phyloP scores from a whole-genome alignment of 2,797 vertebrate species.

The Salarias fasciatus region DNA sequence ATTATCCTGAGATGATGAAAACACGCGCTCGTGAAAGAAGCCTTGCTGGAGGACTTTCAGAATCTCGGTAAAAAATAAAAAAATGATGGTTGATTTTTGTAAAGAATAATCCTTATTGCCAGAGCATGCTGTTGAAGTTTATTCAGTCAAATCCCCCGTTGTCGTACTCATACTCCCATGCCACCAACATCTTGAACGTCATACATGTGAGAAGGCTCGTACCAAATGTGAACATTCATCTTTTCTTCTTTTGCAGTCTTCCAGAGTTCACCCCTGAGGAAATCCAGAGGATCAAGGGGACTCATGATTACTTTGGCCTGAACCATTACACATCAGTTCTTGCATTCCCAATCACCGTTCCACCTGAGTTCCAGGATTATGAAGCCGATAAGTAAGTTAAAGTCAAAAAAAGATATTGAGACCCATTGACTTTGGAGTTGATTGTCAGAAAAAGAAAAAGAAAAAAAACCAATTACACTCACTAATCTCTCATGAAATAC shows the following conservation, averaged over 20 bases:
- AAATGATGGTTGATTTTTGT: background rate
- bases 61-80: constrained; percentile 78
- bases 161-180: no score
- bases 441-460: no score
- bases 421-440: background rate
- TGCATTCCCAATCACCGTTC: constrained; percentile 79
- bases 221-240: background rate
- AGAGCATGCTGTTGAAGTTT: no score
- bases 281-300: constrained; percentile 88
- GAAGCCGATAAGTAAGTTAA: constrained; percentile 75
- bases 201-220: background rate
- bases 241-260: constrained; percentile 76
- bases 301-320: constrained; percentile 90
- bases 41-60: constrained; percentile 79
- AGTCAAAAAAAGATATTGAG: background rate
- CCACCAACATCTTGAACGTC: background rate
- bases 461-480: background rate
- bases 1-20: constrained; percentile 91
- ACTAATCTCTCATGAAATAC: no score
- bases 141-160: no score
- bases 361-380: constrained; percentile 75
- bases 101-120: no score
- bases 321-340: constrained; percentile 90
- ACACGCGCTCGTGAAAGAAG: constrained; percentile 84
- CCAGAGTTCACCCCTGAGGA: constrained; percentile 90